Conservation (phyloP, 2,888 invertebrate species). For the Megastigmus dorsalis region DNA sequence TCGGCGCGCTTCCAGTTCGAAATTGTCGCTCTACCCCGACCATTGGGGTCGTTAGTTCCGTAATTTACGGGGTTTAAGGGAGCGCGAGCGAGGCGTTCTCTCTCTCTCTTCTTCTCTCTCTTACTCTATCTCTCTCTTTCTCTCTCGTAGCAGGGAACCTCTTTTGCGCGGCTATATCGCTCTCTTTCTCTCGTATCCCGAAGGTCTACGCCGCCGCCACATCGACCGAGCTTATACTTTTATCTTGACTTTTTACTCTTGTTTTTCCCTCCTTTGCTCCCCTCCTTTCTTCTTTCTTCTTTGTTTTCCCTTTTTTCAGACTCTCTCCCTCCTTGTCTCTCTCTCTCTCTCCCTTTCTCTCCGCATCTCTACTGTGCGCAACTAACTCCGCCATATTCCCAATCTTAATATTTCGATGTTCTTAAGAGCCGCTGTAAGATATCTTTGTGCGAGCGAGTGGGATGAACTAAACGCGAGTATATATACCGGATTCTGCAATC, state of each 20-base stretch:
- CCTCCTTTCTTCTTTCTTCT: conserved; percentile 20
- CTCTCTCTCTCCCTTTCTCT: conserved; percentile 42
- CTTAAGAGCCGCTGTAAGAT: conserved; percentile 45
- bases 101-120: neutral
- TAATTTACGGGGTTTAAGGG: conserved; percentile 68
- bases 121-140: conserved; percentile 11
- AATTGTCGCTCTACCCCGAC: conserved; percentile 56
- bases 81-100: conserved; percentile 42
- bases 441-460: conserved; percentile 29
- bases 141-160: conserved; percentile 3
- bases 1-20: conserved; percentile 49
- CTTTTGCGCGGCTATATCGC: neutral
- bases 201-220: conserved; percentile 24
- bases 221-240: conserved; percentile 52
- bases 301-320: neutral
- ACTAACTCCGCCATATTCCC: conserved; percentile 31
- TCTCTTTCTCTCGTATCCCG: conserved; percentile 1
- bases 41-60: conserved; percentile 66
- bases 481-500: conserved; percentile 38
- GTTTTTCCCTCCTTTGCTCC: conserved; percentile 17
- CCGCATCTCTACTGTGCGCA: neutral
- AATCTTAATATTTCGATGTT: conserved; percentile 55
- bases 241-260: conserved; percentile 54
- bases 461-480: conserved; percentile 17
- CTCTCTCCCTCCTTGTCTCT: neutral